phyloP scores from a whole-genome alignment of 2,888 invertebrate species.

The Sthenelais limicola region DNA sequence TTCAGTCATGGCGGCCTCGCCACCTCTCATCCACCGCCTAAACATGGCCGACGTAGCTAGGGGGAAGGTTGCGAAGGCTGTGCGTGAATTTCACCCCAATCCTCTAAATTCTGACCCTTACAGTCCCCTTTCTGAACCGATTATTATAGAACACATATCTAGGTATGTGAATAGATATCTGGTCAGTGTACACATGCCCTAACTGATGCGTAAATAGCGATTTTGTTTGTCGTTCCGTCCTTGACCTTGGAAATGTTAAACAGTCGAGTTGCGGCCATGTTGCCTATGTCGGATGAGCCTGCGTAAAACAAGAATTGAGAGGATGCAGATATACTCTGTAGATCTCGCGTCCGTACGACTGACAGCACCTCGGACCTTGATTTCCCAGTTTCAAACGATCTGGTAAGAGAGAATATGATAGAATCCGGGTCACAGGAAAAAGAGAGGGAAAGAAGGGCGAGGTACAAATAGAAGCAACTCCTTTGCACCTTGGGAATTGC shows the following conservation, averaged over 20 bases:
- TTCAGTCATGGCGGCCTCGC: conserved; percentile 8
- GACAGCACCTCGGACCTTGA: too few species aligned
- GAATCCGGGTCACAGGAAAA: too few species aligned
- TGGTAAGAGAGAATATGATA: too few species aligned
- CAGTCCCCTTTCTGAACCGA: background rate
- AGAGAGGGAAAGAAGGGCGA: too few species aligned
- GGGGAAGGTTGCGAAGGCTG: background rate
- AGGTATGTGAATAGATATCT: background rate
- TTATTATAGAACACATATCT: background rate
- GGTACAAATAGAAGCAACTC: too few species aligned
- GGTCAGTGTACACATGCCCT: background rate
- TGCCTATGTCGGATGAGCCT: too few species aligned
- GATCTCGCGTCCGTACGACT: too few species aligned
- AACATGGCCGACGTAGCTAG: conserved; percentile 11
- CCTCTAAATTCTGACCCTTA: background rate
- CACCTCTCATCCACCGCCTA: conserved; percentile 16
- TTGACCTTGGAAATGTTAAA: conserved; percentile 35
- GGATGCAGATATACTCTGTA: too few species aligned
- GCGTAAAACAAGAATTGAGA: too few species aligned
- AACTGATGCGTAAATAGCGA: conserved; percentile 10
- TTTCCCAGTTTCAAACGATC: too few species aligned
- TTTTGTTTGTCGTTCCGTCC: background rate
- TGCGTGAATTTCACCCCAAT: background rate
- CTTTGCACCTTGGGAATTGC: too few species aligned
- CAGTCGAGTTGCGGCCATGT: too few species aligned